A percentile compares a stretch with the other conserved stretches of the same genome.
Conservation (phyloP, 1,140 invertebrate genomes). For the Nymphalis io region DNA sequence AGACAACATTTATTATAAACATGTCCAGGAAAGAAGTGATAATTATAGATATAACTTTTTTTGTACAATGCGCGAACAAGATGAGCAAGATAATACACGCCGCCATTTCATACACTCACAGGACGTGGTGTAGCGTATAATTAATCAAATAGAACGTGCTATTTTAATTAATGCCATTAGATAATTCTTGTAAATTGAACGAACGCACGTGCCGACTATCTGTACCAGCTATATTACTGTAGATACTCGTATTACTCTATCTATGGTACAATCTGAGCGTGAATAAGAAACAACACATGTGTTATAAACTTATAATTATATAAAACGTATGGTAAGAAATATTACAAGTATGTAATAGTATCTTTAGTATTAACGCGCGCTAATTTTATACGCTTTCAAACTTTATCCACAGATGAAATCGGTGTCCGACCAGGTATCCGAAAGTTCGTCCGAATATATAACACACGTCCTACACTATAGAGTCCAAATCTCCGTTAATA, state of each 20-base stretch:
- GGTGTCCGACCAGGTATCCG: constrained; percentile 21
- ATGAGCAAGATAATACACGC: constrained; percentile 10
- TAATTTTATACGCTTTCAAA: constrained; percentile 55
- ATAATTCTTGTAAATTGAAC: constrained; percentile 30
- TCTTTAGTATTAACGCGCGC: constrained; percentile 6
- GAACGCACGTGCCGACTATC: constrained; percentile 20
- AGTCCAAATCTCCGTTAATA: constrained; percentile 48
- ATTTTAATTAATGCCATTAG: constrained; percentile 36
- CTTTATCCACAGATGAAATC: constrained; percentile 47
- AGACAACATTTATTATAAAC: constrained; percentile 5
- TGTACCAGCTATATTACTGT: constrained; percentile 11
- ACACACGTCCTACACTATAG: constrained; percentile 30
- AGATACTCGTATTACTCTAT: constrained; percentile 18
- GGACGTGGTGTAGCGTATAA: constrained; percentile 29
- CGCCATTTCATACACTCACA: constrained; percentile 15
- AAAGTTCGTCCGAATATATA: constrained; percentile 35
- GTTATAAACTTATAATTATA: neutral
- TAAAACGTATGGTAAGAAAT: neutral
- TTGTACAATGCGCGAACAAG: neutral
- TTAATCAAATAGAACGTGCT: constrained; percentile 37
- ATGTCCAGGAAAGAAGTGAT: neutral
- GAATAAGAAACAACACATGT: constrained; percentile 14
- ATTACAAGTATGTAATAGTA: neutral
- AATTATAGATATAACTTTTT: neutral
- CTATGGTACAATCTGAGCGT: constrained; percentile 18